These are phyloP conservation scores for Nannoperca obscura DNA, from an alignment of 2,797 vertebrate species.

Conservation along the genomic window DNA sequence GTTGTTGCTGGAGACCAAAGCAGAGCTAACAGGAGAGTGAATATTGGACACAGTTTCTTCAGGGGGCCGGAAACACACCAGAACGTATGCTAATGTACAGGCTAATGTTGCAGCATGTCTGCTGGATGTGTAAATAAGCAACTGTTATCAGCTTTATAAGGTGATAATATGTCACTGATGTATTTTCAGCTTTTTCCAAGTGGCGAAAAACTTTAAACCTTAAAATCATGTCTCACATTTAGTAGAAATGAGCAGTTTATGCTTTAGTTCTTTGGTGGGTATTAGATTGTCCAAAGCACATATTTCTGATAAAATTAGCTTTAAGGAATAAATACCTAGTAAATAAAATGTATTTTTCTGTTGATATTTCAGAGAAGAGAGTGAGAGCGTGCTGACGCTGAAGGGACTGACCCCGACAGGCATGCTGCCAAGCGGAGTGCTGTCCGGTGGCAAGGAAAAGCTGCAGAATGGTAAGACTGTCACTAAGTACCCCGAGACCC, in stretches of 20 bases:
- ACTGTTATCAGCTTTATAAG: not conserved
- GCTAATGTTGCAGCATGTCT: not conserved
- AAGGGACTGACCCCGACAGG: constrained; percentile 98
- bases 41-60: not conserved
- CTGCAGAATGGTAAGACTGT: constrained; percentile 95
- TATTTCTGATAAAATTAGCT: not conserved
- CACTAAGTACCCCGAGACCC: constrained; percentile 31
- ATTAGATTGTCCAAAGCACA: not conserved
- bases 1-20: not conserved
- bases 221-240: not conserved
- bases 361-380: constrained; percentile 91
- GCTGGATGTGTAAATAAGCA: not conserved
- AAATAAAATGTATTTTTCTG: not conserved
- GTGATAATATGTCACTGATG: not conserved
- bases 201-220: not conserved
- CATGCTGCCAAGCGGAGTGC: constrained; percentile 97
- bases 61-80: not conserved
- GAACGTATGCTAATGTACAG: not conserved
- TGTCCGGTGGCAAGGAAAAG: constrained; percentile 97
- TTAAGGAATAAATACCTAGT: not conserved
- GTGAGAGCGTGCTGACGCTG: constrained; percentile 97
- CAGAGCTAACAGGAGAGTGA: not conserved
- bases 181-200: not conserved
- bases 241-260: not conserved
- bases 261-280: not conserved